These are phyloP conservation scores for Beaufortia kweichowensis DNA, from an alignment of 2,113 vertebrate genomes.

Conservation along the genomic window DNA sequence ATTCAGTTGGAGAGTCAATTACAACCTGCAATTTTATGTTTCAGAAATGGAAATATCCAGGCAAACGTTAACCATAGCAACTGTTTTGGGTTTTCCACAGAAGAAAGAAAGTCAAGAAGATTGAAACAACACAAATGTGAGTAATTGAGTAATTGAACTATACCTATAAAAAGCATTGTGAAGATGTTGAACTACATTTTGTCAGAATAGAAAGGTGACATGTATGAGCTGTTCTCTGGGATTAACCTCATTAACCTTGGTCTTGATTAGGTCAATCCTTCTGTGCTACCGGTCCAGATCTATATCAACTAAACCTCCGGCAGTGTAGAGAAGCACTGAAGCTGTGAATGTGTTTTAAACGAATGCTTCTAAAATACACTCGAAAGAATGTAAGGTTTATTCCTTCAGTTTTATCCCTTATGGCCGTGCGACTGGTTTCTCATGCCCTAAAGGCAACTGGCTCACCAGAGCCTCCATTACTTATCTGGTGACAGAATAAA, in stretches of 20 bases:
- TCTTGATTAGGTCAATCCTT: not conserved
- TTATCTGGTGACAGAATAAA: constrained; percentile 28
- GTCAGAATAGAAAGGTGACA: not conserved
- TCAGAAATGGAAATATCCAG: no score
- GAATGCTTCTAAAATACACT: constrained; percentile 43
- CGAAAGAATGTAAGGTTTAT: constrained; percentile 26
- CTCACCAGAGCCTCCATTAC: not conserved
- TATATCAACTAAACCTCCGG: constrained; percentile 1
- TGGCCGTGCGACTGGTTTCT: constrained; percentile 15
- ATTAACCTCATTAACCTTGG: constrained; percentile 27
- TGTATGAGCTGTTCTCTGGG: not conserved
- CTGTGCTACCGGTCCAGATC: not conserved
- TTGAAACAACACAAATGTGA: not conserved
- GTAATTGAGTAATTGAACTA: not conserved
- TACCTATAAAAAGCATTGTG: not conserved
- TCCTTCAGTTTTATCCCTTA: constrained; percentile 15
- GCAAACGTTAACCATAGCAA: no score
- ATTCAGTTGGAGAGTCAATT: no score
- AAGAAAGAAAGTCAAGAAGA: not conserved
- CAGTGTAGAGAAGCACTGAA: not conserved
- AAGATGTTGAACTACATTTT: not conserved
- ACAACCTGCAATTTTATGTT: no score
- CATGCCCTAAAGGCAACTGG: not conserved
- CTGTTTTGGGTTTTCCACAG: not conserved
- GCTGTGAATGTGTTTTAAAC: constrained; percentile 14